Base-by-base conservation (phyloP, 2,888 invertebrate genomes). In the Rotaria socialis region DNA sequence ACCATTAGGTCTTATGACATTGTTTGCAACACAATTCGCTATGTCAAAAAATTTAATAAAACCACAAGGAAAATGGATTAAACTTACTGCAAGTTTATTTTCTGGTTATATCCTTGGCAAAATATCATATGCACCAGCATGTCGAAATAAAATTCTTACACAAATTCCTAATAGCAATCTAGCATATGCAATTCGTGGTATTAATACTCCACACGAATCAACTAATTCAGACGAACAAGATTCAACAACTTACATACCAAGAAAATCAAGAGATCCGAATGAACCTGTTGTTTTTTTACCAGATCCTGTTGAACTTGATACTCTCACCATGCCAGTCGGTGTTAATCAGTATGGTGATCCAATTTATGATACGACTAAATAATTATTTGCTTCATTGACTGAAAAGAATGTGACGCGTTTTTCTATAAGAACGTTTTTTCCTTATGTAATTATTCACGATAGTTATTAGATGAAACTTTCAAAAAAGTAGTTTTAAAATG, bases 261-360 rank as follows among this genome's bases (percentile, higher is more conserved):
- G 14, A 41, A 14, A 35, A 67, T 2, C 14, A 67, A 80, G 4
- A 43, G 80, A 80, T 80, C 80, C 80, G 35, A 43, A 16, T 47
- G 47, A 80, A 80, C 47, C 47, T 24, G 80, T 80, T 1, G 47
- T 80, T 24, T 47, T 80, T 43, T 3, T 80, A 47, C 80, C 80
- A 24, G 47, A 80, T 80, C n/a, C 80, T 47, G 80, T 47, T 43
- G 80, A 80, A n/a, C 24, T 35, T 24, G 80, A 80, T 80, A 47
- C 47, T 0, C 80, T 19, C 47, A 80, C 43, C 6, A 47, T 43
- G 2, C 43, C 80, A 47, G 80, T 43, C 1, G 47, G 47, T 80
- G 47, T 80, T 4, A 80, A 80, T 80, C 80, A 80, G 47, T 80
- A 80, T 47, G 80, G 80, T 80, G 80, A 80, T 80, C 80, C 47